These are phyloP conservation scores for Drosophila prolongata DNA, from an alignment of 2,888 invertebrate species.

Conservation along the genomic window DNA sequence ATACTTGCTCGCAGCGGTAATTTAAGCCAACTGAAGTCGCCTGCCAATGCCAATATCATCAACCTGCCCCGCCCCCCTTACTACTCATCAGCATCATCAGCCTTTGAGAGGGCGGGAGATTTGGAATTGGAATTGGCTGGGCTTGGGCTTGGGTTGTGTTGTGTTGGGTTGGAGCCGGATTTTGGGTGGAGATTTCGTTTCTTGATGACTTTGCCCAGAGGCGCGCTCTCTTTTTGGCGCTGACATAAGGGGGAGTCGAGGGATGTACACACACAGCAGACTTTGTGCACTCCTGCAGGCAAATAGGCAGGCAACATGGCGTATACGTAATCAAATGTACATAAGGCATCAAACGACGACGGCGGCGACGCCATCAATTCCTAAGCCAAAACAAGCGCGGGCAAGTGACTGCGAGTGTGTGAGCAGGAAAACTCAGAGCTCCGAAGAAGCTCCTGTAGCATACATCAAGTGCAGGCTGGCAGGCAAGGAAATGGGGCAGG, in stretches of 20 bases:
- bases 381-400: constrained; percentile 54
- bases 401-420: constrained; percentile 3
- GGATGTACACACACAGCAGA: not conserved
- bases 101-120: not conserved
- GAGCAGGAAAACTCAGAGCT: constrained; percentile 5
- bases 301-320: constrained; percentile 58
- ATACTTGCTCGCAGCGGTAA: constrained; percentile 76
- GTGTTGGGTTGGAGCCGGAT: not conserved
- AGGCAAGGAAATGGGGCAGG: constrained; percentile 39
- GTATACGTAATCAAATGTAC: constrained; percentile 78
- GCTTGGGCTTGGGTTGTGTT: not conserved
- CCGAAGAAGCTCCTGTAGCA: constrained; percentile 48
- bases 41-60: constrained; percentile 70
- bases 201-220: constrained; percentile 70
- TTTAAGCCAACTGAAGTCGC: constrained; percentile 71
- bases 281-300: constrained; percentile 39
- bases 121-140: constrained; percentile 26
- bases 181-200: constrained; percentile 26
- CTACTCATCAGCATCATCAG: constrained; percentile 32
- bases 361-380: constrained; percentile 53
- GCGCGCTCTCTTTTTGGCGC: constrained; percentile 65
- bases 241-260: constrained; percentile 15
- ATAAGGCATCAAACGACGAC: constrained; percentile 64
- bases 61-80: constrained; percentile 5
- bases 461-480: constrained; percentile 55